Evolutionary conservation across 2,888 invertebrate genomes (phyloP).

Genomic region (Aphidius colemani): DNA sequence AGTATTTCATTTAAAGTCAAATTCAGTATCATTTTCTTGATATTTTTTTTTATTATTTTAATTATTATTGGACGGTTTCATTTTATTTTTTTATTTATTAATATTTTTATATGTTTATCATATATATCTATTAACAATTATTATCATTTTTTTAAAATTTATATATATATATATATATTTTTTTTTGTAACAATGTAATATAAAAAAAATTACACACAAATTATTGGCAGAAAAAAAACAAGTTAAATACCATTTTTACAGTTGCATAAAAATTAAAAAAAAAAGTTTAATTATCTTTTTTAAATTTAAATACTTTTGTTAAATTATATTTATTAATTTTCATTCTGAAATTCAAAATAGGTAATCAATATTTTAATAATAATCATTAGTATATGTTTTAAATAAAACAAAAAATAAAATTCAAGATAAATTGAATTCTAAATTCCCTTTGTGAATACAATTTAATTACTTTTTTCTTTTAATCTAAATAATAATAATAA

Average conservation of each 20-base stretch:
- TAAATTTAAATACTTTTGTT: too few species aligned
- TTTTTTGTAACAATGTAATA: not conserved
- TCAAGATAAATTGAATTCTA: too few species aligned
- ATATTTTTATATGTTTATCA: conserved; percentile 28
- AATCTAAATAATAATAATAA: conserved; percentile 8
- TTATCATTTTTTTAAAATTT: conserved; percentile 43
- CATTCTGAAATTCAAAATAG: not conserved
- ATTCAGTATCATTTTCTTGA: not conserved
- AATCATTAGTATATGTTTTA: conserved; percentile 7
- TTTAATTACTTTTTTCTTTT: conserved; percentile 9
- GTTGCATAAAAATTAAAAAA: too few species aligned
- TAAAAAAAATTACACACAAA: conserved; percentile 31
- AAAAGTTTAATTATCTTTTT: too few species aligned
- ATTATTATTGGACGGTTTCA: conserved; percentile 60
- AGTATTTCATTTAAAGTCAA: too few species aligned
- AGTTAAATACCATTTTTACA: too few species aligned
- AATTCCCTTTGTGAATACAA: not conserved
- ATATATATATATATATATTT: not conserved
- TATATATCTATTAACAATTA: conserved; percentile 51
- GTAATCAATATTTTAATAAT: conserved; percentile 4
- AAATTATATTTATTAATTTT: not conserved
- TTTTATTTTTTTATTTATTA: conserved; percentile 57
- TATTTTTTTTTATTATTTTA: conserved; percentile 27
- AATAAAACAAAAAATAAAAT: too few species aligned
- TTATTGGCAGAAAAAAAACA: not conserved